Evolutionary conservation across 2,113 vertebrate species (phyloP), one percentile per base, ranked within the genome.

Genomic region (Albula glossodonta): DNA sequence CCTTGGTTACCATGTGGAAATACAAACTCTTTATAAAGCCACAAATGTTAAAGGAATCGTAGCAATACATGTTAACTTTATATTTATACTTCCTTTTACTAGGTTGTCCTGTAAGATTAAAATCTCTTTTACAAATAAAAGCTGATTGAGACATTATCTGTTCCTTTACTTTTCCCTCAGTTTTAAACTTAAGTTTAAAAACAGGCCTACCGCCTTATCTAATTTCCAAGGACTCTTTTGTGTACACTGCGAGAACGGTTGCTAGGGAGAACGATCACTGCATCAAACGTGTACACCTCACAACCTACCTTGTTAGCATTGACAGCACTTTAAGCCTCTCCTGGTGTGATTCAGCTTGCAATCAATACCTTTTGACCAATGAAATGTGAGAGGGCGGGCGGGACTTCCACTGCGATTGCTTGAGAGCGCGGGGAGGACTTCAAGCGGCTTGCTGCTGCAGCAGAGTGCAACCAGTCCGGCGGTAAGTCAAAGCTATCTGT

Each of bases 201-300:
- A 41, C 31, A 41, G 31, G 31, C 31, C 31, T 41, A 41, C 31
- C 31, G 31, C 31, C 31, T 41, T 41, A 41, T 41, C 31, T 41
- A 41, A 41, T 41, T 41, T 41, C 31, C 2, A 66, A 66, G 17
- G 60, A 15, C 17, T 66, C 17, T 31, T 81, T 53, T 81, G 82
- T 80, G 83, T 85, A 87, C 80, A 79, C 74, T 79, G 51, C 86
- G 88, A 85, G 86, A 87, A 83, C 89, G 90, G 95, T 96, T 96
- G 93, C 94, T 93, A 96, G 88, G 95, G 92, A 81, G 92, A 87
- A 91, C 84, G 82, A 90, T 89, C 87, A 90, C 89, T 89, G 86
- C 86, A 91, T 91, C 91, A 80, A 89, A 86, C 81, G 51, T 19
- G 74, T 13, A 77, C 31, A 81, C 87, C 84, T 86, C 25, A 87